Base-by-base conservation (phyloP, 2,113 vertebrate species). In the Lamprologus lemairii region DNA sequence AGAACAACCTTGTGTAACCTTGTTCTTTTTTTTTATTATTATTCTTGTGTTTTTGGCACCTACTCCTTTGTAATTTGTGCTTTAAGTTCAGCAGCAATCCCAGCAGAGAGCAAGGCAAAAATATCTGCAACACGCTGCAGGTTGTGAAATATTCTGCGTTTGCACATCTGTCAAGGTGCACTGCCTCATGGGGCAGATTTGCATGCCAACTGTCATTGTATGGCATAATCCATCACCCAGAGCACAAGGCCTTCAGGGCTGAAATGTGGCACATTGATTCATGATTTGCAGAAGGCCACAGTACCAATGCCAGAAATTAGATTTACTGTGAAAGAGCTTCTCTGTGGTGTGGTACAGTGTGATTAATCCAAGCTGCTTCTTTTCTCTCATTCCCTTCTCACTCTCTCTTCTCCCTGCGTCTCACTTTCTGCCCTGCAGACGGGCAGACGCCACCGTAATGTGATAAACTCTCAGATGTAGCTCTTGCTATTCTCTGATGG, bases 401-500 rank as follows among this genome's bases (percentile, higher is more conserved):
- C 58, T 75, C 35, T 31, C 49, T 40, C 49, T 35, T 63, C 55
- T 87, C 87, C 28, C 87, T 55, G 49, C 31, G 63, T 90, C 92
- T 90, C 75, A 6, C 87, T 85, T 88, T 91, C 82, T 87, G 78
- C 88, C 81, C 89, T 86, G 91, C 92, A 94, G 93, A 93, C 91
- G 26, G 86, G 83, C 89, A 94, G 91, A 90, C 93, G 93, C 95
- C 94, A 86, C 63, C 14, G 83, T 94, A 95, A 96, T 95, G 92
- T 92, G 91, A 95, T 95, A 90, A 94, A 95, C 91, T 87, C 93
- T 93, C 89, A 89, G 85, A 91, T 90, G 93, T 58, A 92, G 90
- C 91, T 80, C 87, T 89, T 84, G 7, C 89, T 88, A 85, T 87
- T 93, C 95, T 94, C 95, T 86, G 78, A 91, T 89, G 92, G 94